phyloP scores from a whole-genome alignment of 2,113 vertebrate genomes.

The Athene noctua region DNA sequence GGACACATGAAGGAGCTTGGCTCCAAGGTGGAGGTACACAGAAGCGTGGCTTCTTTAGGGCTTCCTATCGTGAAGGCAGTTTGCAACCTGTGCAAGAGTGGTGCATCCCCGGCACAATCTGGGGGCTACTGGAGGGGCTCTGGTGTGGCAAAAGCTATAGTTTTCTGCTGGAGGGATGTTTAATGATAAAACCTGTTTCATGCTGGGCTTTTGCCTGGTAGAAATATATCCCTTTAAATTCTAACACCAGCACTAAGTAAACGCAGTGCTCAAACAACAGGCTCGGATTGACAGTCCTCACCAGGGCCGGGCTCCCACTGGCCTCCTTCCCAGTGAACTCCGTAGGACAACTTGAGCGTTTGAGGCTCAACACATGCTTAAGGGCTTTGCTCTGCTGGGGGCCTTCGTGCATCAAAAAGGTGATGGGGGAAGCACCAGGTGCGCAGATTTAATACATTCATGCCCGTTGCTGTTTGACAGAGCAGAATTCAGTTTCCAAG shows the following conservation, averaged over 20 bases:
- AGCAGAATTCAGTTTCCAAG: not conserved
- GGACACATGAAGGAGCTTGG: not conserved
- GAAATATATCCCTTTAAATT: not conserved
- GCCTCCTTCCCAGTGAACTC: not conserved
- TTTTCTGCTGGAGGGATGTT: not conserved
- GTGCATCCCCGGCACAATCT: not conserved
- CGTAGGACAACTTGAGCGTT: not conserved
- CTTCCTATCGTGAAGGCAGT: not conserved
- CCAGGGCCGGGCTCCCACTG: not conserved
- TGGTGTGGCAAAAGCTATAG: not conserved
- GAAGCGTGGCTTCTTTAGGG: not conserved
- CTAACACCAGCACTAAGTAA: not conserved
- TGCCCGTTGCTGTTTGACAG: not conserved
- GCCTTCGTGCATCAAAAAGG: not conserved
- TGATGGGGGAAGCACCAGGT: not conserved
- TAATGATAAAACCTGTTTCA: not conserved
- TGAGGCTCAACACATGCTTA: not conserved
- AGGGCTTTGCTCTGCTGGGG: not conserved
- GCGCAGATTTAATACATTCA: not conserved
- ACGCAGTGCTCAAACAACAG: not conserved
- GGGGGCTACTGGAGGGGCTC: not conserved
- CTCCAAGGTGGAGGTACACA: not conserved
- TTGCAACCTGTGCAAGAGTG: too few species aligned
- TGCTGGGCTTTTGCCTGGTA: not conserved
- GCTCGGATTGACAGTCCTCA: not conserved